Conservation (phyloP, 2,797 vertebrate genomes). For the Mormyrus proboscirostris region DNA sequence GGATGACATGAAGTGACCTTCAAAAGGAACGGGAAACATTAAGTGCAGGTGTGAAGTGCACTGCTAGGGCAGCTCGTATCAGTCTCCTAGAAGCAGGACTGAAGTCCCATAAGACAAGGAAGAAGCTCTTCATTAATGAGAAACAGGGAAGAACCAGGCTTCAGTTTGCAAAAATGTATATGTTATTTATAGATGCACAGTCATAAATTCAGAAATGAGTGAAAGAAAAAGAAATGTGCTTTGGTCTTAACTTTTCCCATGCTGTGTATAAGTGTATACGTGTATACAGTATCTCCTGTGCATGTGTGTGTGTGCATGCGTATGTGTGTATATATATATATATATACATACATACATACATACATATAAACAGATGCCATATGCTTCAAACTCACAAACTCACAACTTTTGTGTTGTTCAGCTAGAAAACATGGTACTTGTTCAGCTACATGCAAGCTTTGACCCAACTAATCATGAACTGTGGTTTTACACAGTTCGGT, state of each 20-base stretch:
- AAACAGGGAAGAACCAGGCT: neutral
- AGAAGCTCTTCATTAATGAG: neutral
- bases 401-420: neutral
- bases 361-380: neutral
- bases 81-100: neutral
- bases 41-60: neutral
- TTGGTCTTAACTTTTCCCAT: too few species aligned
- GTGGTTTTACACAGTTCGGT: neutral
- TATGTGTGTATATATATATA: too few species aligned
- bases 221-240: too few species aligned
- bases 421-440: neutral
- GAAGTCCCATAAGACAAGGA: neutral
- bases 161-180: neutral
- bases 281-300: neutral
- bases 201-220: neutral
- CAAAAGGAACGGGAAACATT: neutral
- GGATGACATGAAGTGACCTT: neutral
- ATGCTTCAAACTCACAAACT: neutral
- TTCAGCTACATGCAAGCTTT: neutral
- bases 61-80: neutral
- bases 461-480: neutral
- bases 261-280: neutral
- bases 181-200: neutral
- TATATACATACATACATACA: too few species aligned
- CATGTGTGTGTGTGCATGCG: too few species aligned